Percentiles rank a stretch among this genome's conserved stretches.
Evolutionary conservation across 2,113 vertebrate species (phyloP).

Genomic region (Upupa epops): DNA sequence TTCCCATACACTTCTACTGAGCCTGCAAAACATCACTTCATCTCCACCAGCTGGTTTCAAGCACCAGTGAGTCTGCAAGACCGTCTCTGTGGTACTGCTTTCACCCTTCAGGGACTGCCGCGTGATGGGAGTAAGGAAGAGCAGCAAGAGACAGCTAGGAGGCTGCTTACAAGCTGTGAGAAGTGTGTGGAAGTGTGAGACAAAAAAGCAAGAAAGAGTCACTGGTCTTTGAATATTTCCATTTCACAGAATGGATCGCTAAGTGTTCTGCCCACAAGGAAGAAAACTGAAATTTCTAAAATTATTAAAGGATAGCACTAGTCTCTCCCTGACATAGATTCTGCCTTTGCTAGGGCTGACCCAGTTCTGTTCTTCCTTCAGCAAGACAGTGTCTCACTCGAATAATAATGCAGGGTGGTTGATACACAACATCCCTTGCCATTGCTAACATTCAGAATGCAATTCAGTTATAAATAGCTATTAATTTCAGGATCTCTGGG

Average conservation of each 20-base stretch:
- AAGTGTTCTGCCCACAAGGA: background rate
- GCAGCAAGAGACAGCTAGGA: background rate
- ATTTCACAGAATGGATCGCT: background rate
- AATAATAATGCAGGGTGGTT: background rate
- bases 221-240: background rate
- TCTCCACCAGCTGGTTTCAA: background rate
- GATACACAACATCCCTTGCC: background rate
- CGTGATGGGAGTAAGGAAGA: background rate
- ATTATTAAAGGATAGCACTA: background rate
- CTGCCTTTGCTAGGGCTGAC: background rate
- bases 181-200: background rate
- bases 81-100: background rate
- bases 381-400: background rate
- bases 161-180: background rate
- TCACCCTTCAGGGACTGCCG: background rate
- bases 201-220: background rate
- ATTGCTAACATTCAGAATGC: background rate
- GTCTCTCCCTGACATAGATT: background rate
- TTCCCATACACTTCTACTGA: background rate
- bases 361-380: constrained; percentile 18
- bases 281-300: background rate
- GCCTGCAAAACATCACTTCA: background rate
- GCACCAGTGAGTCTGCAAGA: background rate
- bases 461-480: constrained; percentile 26
- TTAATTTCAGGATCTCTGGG: constrained; percentile 7